These are phyloP conservation scores for Elgaria multicarinata DNA, from an alignment of 2,113 vertebrate genomes.

Conservation along the genomic window DNA sequence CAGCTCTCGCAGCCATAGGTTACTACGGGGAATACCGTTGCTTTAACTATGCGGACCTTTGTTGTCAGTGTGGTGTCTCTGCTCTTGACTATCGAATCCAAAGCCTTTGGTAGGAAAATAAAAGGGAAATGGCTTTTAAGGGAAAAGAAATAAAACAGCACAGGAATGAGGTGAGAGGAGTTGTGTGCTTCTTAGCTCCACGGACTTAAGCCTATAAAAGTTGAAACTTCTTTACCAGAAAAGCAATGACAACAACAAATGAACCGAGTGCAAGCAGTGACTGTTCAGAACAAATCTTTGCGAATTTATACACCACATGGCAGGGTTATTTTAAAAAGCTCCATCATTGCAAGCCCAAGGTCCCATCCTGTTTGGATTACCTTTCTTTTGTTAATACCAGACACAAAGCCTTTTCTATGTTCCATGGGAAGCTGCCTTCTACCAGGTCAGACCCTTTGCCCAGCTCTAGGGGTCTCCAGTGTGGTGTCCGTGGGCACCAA, in stretches of 20 bases:
- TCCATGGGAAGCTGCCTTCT: neutral
- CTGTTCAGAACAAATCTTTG: neutral
- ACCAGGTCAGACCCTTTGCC: neutral
- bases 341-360: neutral
- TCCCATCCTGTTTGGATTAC: neutral
- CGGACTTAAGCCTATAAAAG: neutral
- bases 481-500: too few species aligned
- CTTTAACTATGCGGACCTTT: too few species aligned
- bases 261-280: neutral
- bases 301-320: neutral
- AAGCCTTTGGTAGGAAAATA: neutral
- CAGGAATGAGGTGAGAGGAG: conserved; percentile 1
- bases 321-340: neutral
- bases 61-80: too few species aligned
- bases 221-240: conserved; percentile 35
- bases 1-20: too few species aligned
- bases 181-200: neutral
- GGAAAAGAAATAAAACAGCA: neutral
- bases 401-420: conserved; percentile 33
- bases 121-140: neutral
- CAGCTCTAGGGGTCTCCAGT: neutral
- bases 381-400: conserved; percentile 35
- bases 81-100: conserved; percentile 8
- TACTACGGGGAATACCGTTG: too few species aligned
- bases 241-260: neutral